Evolutionary conservation across 64 coral and sea anemone species (phyloP), one percentile per base, ranked within the genome.

Genomic region (Exaiptasia diaphana): DNA sequence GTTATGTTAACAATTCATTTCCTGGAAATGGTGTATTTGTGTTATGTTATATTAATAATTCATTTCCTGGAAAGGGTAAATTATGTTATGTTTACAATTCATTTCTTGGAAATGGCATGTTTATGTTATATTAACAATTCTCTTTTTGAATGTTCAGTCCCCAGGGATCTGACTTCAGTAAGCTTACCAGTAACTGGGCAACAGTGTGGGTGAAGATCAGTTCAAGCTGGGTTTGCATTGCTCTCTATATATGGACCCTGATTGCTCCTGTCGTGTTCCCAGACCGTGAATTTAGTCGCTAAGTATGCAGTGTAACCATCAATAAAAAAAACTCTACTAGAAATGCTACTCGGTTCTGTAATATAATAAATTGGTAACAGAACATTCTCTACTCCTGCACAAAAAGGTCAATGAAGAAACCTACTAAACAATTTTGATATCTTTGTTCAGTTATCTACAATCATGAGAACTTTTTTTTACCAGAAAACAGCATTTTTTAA

Each of bases 191-290:
- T 60, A 99, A 93, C 80, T 93, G 90, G 89, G 95, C 95, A 0
- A 91, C 95, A 13, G 95, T 99, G 3, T 99, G 95, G 95, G 95
- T 99, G 15, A 99, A 93, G 29, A 81, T 99, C 9, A 89, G 83
- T 26, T 92, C 95, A 29, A 93, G 95, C 53, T 99, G 95, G 95
- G 90, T 77, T 13, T 99, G 95, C 64, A 34, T 99, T 40, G 80
- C 53, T 32, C 81, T 99, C 5, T 99, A 99, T 21, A 57, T 78
- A 14, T 99, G 95, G 95, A 93, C 90, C 22, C 68, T 99, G 8
- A 23, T 99, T 15, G 95, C 95, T 2, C 95, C 95, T 4, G 75
- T 93, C 33, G 28, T 99, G 4, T 74, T 99, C 45, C 95, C 95
- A 67, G 85, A 92, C 38, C 69, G 95, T 34, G 95, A 99, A 28